phyloP scores from a whole-genome alignment of 2,113 vertebrate genomes.

The Syrrhaptes paradoxus region DNA sequence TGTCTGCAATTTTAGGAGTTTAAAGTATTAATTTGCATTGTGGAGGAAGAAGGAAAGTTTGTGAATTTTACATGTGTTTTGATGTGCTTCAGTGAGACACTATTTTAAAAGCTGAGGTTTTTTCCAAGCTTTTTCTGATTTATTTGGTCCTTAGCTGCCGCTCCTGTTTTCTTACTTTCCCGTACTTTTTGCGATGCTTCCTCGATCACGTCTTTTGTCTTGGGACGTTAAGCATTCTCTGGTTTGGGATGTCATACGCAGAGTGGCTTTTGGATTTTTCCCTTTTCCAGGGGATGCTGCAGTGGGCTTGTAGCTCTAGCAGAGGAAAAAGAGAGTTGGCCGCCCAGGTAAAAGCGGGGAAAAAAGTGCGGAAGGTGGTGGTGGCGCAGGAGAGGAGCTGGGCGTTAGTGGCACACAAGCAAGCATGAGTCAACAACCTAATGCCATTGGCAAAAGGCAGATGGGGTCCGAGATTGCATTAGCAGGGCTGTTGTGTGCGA shows the following conservation, averaged over 20 bases:
- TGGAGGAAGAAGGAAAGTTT: neutral
- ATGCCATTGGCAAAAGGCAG: slow-evolving; percentile 24
- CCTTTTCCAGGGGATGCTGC: neutral
- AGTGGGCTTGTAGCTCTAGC: neutral
- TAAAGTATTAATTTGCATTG: neutral
- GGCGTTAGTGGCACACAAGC: neutral
- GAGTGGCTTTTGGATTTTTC: neutral
- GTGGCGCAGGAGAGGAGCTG: neutral
- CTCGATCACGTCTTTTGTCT: neutral
- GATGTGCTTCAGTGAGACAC: neutral
- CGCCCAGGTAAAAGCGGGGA: neutral
- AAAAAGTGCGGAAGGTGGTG: neutral
- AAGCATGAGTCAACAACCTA: neutral
- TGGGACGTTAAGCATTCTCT: neutral
- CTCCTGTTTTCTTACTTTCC: neutral
- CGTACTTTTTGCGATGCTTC: neutral
- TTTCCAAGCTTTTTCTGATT: neutral
- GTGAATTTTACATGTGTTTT: neutral
- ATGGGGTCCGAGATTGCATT: neutral
- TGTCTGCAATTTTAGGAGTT: neutral
- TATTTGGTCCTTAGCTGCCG: neutral
- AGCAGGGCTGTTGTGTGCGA: neutral
- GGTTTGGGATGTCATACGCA: accelerated
- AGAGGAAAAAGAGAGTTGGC: neutral
- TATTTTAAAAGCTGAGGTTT: neutral